Evolutionary conservation across 2,797 vertebrate species (phyloP), one percentile per base, ranked within the genome.

Genomic region (Myotis findleyi): DNA sequence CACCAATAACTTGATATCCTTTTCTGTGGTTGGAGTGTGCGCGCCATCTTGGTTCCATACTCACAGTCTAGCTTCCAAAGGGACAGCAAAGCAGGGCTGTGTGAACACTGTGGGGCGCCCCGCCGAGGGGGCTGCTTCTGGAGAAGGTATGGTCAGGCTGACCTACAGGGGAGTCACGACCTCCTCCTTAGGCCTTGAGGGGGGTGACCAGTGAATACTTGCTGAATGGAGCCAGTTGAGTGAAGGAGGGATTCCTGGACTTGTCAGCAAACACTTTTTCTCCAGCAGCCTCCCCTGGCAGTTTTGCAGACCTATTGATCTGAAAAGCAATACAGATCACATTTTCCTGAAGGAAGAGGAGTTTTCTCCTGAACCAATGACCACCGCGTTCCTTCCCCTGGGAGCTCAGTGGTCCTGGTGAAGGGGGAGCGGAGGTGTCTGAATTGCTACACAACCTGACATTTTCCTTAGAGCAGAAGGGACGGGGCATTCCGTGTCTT

Each of bases 291-390:
- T 76, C 57, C 36, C 33, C 17, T 94, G 81, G 81, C 68, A n/a
- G 0, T 77, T 89, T 86, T 53, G 62, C 7, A 77, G 68, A 83
- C 23, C 47, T 91, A 49, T 47, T 82, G 85, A 95, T 68, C 66
- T 75, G 36, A 95, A 96, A 94, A 96, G 62, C 86, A 85, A 89
- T 79, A 47, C 0, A 3, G 25, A 53, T 80, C 90, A 53, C 44
- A 71, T 94, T 93, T 96, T 90, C 30, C 41, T 30, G 33, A 62
- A 53, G 44, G 18, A 86, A 59, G 64, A 69, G 25, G 25, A 68
- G 71, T 21, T 59, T 92, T 30, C 81, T 30, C 38, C 44, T 3
- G 14, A 96, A 20, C 55, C 47, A 23, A 6, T 33, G 49, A 13
- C 66, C 36, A 57, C 33, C 1, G 1, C 9, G 10, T 55, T 69